Percentiles rank a stretch among this genome's conserved stretches.
Evolutionary conservation across 2,797 vertebrate genomes (phyloP).

Genomic region (Erethizon dorsatum): DNA sequence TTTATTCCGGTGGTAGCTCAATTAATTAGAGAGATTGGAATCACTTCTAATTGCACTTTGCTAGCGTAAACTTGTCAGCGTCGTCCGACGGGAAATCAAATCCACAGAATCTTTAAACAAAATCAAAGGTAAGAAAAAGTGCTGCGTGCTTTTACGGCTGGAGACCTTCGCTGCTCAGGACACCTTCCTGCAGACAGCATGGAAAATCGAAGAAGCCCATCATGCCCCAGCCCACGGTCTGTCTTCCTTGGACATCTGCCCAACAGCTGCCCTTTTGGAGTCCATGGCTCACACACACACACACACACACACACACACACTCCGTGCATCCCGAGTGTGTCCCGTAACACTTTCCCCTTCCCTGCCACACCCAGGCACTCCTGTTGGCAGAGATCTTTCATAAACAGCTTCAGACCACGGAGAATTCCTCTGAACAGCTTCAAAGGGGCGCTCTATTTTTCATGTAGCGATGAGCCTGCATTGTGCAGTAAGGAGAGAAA

Average conservation of each 20-base stretch:
- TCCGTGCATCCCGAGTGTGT: not conserved
- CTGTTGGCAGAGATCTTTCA: not conserved
- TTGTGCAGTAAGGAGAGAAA: constrained; percentile 9
- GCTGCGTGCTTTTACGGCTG: constrained; percentile 62
- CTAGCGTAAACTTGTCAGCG: constrained; percentile 84
- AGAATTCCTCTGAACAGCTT: constrained; percentile 77
- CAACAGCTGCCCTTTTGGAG: no score
- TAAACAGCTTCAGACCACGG: constrained; percentile 14
- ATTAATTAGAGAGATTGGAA: constrained; percentile 84
- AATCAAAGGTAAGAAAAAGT: constrained; percentile 80
- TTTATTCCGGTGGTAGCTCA: constrained; percentile 74
- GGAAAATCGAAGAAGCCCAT: not conserved
- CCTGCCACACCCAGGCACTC: not conserved
- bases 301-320: no score
- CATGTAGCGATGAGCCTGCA: not conserved
- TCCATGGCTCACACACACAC: not conserved
- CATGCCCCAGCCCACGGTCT: fast-evolving
- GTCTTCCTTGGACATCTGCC: not conserved
- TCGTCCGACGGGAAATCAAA: constrained; percentile 82
- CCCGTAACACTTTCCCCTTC: not conserved
- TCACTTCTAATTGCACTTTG: constrained; percentile 65
- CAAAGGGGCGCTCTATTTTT: constrained; percentile 56
- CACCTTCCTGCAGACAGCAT: fast-evolving
- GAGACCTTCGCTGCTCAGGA: constrained; percentile 28
- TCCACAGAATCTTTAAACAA: constrained; percentile 75